phyloP scores from a whole-genome alignment of 1,140 invertebrate species.

The Eumaeus atala region DNA sequence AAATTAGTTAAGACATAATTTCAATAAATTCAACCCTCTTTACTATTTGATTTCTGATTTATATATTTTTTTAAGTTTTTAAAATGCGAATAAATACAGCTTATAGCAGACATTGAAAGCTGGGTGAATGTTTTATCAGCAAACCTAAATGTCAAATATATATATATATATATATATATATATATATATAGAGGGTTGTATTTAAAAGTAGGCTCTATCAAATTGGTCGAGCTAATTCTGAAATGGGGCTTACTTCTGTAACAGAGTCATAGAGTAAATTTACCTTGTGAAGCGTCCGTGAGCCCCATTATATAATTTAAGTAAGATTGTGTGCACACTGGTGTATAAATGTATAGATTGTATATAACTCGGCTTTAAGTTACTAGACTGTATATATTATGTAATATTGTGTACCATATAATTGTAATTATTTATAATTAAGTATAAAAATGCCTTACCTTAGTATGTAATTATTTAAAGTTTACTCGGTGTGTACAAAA shows the following conservation, averaged over 20 bases:
- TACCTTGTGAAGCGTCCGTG: background rate
- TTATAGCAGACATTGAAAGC: no score
- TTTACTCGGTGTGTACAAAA: conserved; percentile 52
- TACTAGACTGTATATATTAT: conserved; percentile 64
- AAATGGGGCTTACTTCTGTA: conserved; percentile 24
- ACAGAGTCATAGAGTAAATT: background rate
- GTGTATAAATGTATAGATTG: conserved; percentile 43
- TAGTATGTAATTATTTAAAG: conserved; percentile 55
- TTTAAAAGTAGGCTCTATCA: conserved; percentile 22
- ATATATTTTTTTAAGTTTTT: no score
- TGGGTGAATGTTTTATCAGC: no score
- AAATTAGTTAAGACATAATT: no score
- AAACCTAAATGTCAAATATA: no score
- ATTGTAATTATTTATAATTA: conserved; percentile 67
- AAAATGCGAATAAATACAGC: no score
- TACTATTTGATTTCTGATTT: no score
- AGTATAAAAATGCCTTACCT: conserved; percentile 61
- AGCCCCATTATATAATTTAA: conserved; percentile 32
- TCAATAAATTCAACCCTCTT: no score
- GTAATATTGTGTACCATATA: conserved; percentile 54
- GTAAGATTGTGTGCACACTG: background rate
- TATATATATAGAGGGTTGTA: background rate
- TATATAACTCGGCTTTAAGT: conserved; percentile 58
- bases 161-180: no score
- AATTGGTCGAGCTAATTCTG: conserved; percentile 52